phyloP scores from a whole-genome alignment of 2,888 invertebrate genomes.

The Halictus ligatus region DNA sequence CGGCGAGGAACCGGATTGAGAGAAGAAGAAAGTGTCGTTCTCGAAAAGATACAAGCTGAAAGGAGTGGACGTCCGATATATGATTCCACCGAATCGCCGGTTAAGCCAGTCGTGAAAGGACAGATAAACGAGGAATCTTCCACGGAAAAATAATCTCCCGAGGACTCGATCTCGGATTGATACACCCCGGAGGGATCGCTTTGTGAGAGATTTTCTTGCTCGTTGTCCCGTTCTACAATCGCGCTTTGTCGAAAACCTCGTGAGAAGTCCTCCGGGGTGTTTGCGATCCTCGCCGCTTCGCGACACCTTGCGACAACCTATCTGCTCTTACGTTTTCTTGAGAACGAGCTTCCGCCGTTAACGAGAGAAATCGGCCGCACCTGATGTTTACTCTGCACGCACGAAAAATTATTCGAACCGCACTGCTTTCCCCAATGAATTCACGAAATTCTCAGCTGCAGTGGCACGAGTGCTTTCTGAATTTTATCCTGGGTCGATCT shows the following conservation, averaged over 20 bases:
- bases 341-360: neutral
- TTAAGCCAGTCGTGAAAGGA: constrained; percentile 81
- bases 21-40: constrained; percentile 40
- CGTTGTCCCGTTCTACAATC: constrained; percentile 53
- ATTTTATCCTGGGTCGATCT: no score
- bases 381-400: neutral
- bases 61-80: constrained; percentile 71
- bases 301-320: neutral
- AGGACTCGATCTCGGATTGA: constrained; percentile 78
- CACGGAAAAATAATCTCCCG: constrained; percentile 78
- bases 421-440: neutral
- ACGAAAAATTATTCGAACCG: neutral
- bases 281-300: constrained; percentile 38
- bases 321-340: neutral
- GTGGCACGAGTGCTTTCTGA: no score
- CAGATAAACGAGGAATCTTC: constrained; percentile 76
- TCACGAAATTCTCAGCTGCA: no score
- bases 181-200: constrained; percentile 71
- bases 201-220: constrained; percentile 64
- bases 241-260: constrained; percentile 62
- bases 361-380: neutral
- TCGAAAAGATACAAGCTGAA: constrained; percentile 59
- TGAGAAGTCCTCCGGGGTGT: constrained; percentile 61
- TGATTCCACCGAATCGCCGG: constrained; percentile 73
- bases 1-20: neutral